These are phyloP conservation scores for Dicyrtoma fusca DNA, from an alignment of 2,888 invertebrate species.

Conservation along the genomic window DNA sequence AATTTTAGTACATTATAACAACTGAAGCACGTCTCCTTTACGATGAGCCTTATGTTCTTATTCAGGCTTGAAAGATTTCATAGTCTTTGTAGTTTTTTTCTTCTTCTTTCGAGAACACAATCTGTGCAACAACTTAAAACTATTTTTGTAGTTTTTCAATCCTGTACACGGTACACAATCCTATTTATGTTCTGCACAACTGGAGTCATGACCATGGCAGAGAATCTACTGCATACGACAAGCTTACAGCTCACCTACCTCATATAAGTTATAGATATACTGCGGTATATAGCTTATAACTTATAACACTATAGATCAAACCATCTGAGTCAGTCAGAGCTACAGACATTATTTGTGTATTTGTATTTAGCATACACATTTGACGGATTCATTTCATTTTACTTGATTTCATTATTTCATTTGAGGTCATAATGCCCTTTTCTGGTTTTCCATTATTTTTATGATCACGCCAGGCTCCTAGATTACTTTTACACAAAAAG, in stretches of 20 bases:
- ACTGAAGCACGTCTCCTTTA: slow-evolving; percentile 29
- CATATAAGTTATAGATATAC: background rate
- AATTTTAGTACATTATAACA: slow-evolving; percentile 33
- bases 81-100: slow-evolving; percentile 16
- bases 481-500: slow-evolving; percentile 29
- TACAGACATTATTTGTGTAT: slow-evolving; percentile 2
- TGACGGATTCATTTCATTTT: slow-evolving; percentile 33
- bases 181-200: slow-evolving; percentile 14
- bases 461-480: slow-evolving; percentile 33
- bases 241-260: background rate
- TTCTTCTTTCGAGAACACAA: background rate
- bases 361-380: slow-evolving; percentile 13
- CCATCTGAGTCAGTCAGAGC: background rate
- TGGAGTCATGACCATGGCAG: slow-evolving; percentile 13
- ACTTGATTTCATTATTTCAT: slow-evolving; percentile 31
- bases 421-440: slow-evolving; percentile 30
- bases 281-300: background rate
- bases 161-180: too few relatives aligned
- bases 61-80: slow-evolving; percentile 27
- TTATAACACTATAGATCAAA: background rate
- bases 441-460: slow-evolving; percentile 30
- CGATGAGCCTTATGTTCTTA: slow-evolving; percentile 12
- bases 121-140: slow-evolving; percentile 3
- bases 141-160: background rate
- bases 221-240: too few relatives aligned